Conservation (phyloP, 2,113 vertebrate genomes). For the Thamnaconus septentrionalis region DNA sequence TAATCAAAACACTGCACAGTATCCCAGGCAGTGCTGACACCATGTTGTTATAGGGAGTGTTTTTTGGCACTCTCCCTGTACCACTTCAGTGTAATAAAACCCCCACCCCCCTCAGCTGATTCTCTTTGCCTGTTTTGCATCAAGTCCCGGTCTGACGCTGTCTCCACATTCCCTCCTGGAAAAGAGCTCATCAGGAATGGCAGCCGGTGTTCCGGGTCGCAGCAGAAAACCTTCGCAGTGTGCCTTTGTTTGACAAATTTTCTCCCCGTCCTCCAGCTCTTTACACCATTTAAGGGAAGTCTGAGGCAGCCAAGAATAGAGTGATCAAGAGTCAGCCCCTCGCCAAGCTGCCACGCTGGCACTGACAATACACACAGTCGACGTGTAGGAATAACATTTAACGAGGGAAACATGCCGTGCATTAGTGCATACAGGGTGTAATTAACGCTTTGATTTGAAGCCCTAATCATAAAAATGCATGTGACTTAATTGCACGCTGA, state of each 20-base stretch:
- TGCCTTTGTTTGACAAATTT: slow-evolving; percentile 14
- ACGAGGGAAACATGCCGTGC: too few relatives aligned
- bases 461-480: too few relatives aligned
- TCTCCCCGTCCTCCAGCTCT: slow-evolving; percentile 25
- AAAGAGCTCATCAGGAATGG: slow-evolving; percentile 21
- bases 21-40: not conserved
- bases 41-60: not conserved
- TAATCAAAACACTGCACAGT: not conserved
- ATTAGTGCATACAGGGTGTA: too few relatives aligned
- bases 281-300: slow-evolving; percentile 61
- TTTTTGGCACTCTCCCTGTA: not conserved
- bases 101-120: slow-evolving; percentile 3
- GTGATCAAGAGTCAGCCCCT: slow-evolving; percentile 11
- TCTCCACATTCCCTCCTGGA: slow-evolving; percentile 13
- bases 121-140: slow-evolving; percentile 42
- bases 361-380: not conserved
- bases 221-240: slow-evolving; percentile 28
- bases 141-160: slow-evolving; percentile 13
- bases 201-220: slow-evolving; percentile 45
- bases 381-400: too few relatives aligned
- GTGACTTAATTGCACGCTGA: too few relatives aligned
- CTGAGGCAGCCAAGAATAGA: slow-evolving; percentile 45
- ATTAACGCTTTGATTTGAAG: too few relatives aligned
- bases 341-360: slow-evolving; percentile 10
- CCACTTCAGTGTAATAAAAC: slow-evolving; percentile 11